Evolutionary conservation across 1,140 invertebrate genomes (phyloP).

Genomic region (Drosophila neocordata): DNA sequence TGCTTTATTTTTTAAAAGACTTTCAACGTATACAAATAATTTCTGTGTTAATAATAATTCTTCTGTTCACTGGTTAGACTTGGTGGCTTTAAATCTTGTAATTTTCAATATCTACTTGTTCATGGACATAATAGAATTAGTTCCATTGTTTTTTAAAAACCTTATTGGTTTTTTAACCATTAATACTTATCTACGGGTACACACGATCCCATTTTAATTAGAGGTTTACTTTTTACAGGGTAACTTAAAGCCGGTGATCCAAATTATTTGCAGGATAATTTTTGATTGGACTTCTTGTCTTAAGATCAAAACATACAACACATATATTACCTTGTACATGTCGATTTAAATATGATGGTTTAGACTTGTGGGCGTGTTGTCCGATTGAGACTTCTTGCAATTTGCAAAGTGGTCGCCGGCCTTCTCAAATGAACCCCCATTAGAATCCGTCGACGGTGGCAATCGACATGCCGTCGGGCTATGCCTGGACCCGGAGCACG

Average conservation of each 20-base stretch:
- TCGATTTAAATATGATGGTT: background rate
- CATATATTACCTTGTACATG: slow-evolving; percentile 2
- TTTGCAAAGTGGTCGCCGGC: slow-evolving; percentile 56
- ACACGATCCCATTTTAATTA: no score
- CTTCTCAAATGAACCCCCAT: slow-evolving; percentile 30
- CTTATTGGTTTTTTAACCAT: no score
- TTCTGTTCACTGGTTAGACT: no score
- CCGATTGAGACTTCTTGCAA: slow-evolving; percentile 29
- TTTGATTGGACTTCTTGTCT: slow-evolving; percentile 1
- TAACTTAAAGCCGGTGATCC: background rate
- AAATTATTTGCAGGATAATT: background rate
- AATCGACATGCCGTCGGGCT: slow-evolving; percentile 18
- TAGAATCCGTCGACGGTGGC: slow-evolving; percentile 26
- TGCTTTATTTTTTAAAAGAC: no score
- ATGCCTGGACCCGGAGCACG: background rate
- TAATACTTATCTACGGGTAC: no score
- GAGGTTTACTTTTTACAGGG: no score
- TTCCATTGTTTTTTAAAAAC: no score
- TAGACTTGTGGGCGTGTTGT: slow-evolving; percentile 1
- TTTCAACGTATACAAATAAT: no score
- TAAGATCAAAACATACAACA: slow-evolving; percentile 1
- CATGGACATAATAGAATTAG: no score
- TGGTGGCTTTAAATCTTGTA: no score
- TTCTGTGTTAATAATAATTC: no score
- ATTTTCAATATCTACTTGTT: no score